phyloP scores from a whole-genome alignment of 2,113 vertebrate genomes.

The Papio anubis region DNA sequence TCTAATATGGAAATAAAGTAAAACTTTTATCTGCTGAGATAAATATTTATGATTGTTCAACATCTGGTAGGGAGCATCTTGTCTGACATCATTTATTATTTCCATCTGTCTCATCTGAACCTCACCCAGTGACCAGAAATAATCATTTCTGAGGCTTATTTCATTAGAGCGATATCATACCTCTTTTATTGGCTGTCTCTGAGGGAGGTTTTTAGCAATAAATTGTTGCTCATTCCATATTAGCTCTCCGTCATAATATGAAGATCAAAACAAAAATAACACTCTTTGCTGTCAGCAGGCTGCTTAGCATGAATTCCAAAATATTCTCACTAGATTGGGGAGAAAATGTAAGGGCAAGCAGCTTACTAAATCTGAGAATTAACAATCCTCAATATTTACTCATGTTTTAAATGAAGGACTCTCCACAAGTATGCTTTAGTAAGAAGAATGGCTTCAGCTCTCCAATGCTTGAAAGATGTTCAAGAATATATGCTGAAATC shows the following conservation, averaged over 20 bases:
- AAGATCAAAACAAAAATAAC: constrained; percentile 12
- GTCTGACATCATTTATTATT: neutral
- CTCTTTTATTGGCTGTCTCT: neutral
- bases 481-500: neutral
- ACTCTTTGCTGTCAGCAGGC: neutral
- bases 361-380: neutral
- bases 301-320: neutral
- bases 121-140: neutral
- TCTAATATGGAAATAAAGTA: neutral
- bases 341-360: neutral
- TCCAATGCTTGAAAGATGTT: neutral
- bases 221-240: neutral
- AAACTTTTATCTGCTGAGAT: neutral
- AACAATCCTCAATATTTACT: neutral
- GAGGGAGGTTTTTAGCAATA: neutral
- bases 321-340: neutral
- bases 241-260: neutral
- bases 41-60: neutral
- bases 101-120: neutral
- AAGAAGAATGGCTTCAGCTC: neutral
- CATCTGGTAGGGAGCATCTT: neutral
- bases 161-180: neutral
- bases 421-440: neutral
- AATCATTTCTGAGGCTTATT: neutral
- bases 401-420: neutral